phyloP scores from a whole-genome alignment of 2,113 vertebrate genomes.

The Xiphophorus couchianus region DNA sequence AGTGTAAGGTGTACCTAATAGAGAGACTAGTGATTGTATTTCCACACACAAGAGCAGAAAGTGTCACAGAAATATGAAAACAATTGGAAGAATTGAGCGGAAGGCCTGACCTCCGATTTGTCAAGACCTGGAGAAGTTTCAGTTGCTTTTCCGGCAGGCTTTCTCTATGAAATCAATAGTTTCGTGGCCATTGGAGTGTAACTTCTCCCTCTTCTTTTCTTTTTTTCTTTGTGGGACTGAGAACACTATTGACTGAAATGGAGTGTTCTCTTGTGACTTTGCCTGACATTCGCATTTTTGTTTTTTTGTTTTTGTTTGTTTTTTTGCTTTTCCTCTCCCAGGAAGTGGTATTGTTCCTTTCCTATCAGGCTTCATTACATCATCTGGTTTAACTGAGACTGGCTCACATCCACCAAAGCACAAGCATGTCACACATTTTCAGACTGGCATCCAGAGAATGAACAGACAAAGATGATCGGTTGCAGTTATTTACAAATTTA shows the following conservation, averaged over 20 bases:
- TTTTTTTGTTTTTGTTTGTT: neutral
- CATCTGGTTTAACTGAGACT: constrained; percentile 49
- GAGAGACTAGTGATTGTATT: neutral
- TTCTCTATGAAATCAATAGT: constrained; percentile 72
- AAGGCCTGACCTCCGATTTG: constrained; percentile 38
- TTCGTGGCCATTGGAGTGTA: constrained; percentile 68
- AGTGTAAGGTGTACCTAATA: neutral
- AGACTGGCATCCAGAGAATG: constrained; percentile 42
- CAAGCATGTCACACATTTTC: constrained; percentile 49
- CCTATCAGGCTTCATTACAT: constrained; percentile 64
- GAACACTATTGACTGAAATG: constrained; percentile 58
- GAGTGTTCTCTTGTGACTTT: constrained; percentile 60
- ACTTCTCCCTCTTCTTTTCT: constrained; percentile 32
- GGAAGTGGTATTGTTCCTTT: constrained; percentile 56
- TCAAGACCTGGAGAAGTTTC: constrained; percentile 48
- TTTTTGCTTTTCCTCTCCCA: constrained; percentile 3
- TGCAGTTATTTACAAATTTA: constrained; percentile 19
- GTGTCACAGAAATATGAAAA: constrained; percentile 64
- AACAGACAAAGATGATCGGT: constrained; percentile 51
- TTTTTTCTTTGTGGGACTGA: constrained; percentile 47
- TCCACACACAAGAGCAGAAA: constrained; percentile 43
- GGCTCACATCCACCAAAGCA: constrained; percentile 40
- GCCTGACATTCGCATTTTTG: constrained; percentile 48
- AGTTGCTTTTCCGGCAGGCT: constrained; percentile 47
- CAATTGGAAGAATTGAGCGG: constrained; percentile 41